Conservation (phyloP, 2,888 invertebrate genomes). For the Aleiodes alternator region DNA sequence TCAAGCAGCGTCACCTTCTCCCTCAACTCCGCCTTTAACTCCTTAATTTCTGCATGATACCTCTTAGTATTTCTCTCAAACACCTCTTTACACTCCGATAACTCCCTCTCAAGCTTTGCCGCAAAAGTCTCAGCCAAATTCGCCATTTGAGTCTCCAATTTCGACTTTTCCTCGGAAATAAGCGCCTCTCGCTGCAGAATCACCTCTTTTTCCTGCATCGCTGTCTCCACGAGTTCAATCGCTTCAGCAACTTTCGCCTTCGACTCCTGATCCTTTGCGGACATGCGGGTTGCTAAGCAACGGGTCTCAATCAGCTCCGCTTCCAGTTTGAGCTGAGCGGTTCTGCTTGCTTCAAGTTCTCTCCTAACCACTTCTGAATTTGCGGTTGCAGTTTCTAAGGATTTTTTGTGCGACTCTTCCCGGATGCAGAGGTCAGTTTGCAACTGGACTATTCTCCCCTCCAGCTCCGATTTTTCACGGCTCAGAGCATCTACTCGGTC, state of each 20-base stretch:
- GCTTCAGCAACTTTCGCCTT: slow-evolving; percentile 79
- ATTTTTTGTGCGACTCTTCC: slow-evolving; percentile 58
- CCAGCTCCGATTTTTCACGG: slow-evolving; percentile 76
- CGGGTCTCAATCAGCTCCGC: slow-evolving; percentile 73
- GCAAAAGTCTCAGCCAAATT: slow-evolving; percentile 64
- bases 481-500: slow-evolving; percentile 75
- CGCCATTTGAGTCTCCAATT: slow-evolving; percentile 62
- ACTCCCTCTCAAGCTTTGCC: slow-evolving; percentile 77
- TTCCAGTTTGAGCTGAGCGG: slow-evolving; percentile 71
- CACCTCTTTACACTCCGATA: slow-evolving; percentile 78
- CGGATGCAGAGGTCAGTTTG: slow-evolving; percentile 59
- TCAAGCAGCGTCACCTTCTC: slow-evolving; percentile 78
- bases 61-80: slow-evolving; percentile 79
- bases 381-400: slow-evolving; percentile 60
- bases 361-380: slow-evolving; percentile 64
- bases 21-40: slow-evolving; percentile 78
- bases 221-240: slow-evolving; percentile 77
- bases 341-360: slow-evolving; percentile 63
- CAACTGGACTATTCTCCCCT: slow-evolving; percentile 56
- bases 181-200: slow-evolving; percentile 76
- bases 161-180: slow-evolving; percentile 61
- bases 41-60: slow-evolving; percentile 78
- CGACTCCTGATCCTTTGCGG: slow-evolving; percentile 76
- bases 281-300: slow-evolving; percentile 71
- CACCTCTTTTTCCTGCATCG: slow-evolving; percentile 78